phyloP scores from a whole-genome alignment of 2,888 invertebrate genomes.

The Thymelicus acteon region DNA sequence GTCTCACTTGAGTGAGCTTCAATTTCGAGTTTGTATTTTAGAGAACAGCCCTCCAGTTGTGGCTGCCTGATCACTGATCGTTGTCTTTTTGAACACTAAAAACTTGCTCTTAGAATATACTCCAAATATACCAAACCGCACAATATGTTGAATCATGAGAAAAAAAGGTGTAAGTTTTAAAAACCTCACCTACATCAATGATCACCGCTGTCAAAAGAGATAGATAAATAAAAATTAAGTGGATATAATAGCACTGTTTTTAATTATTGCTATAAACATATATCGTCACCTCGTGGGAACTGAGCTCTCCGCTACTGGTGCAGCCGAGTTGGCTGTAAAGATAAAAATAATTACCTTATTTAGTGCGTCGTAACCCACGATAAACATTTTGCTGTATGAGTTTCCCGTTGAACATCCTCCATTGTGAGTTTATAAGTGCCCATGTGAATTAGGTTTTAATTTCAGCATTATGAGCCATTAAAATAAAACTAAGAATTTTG shows the following conservation, averaged over 20 bases:
- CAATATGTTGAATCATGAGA: too few relatives aligned
- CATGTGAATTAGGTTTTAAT: constrained; percentile 30
- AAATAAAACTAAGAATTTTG: background rate
- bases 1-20: too few relatives aligned
- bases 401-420: constrained; percentile 24
- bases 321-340: constrained; percentile 31
- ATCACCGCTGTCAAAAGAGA: too few relatives aligned
- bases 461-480: constrained; percentile 11
- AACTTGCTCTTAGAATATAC: too few relatives aligned
- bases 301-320: constrained; percentile 22
- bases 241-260: background rate
- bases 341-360: constrained; percentile 38
- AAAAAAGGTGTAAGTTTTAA: too few relatives aligned
- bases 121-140: too few relatives aligned
- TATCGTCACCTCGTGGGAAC: constrained; percentile 34
- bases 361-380: constrained; percentile 35
- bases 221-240: too few relatives aligned
- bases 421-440: constrained; percentile 27
- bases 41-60: too few relatives aligned
- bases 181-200: too few relatives aligned
- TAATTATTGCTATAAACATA: background rate
- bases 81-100: too few relatives aligned
- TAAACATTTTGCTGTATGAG: constrained; percentile 34
- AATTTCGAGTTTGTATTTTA: too few relatives aligned
- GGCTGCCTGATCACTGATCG: too few relatives aligned